phyloP scores from a whole-genome alignment of 2,888 invertebrate genomes.

The Aleiodes testaceus region DNA sequence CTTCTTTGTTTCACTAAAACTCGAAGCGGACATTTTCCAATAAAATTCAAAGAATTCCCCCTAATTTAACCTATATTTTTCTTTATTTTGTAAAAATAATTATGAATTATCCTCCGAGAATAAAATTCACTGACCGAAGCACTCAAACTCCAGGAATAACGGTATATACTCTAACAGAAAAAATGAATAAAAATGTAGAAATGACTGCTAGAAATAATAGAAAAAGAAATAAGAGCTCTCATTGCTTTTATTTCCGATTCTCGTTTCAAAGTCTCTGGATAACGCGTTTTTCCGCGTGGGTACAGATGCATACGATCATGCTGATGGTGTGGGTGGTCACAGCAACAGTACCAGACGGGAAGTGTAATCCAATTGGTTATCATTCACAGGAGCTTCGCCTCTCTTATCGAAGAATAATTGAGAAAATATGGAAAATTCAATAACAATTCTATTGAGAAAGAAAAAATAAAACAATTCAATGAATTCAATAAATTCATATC shows the following conservation, averaged over 20 bases:
- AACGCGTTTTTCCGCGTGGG: neutral
- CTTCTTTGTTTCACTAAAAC: too few species aligned
- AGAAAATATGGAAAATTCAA: too few species aligned
- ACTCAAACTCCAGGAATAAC: conserved; percentile 26
- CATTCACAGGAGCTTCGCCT: conserved; percentile 44
- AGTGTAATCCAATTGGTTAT: conserved; percentile 44
- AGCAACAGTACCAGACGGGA: conserved; percentile 44
- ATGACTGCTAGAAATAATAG: conserved; percentile 27
- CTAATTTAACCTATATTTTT: too few species aligned
- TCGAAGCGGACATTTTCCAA: too few species aligned
- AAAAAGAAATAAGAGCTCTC: neutral
- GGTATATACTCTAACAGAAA: conserved; percentile 1
- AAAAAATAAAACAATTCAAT: too few species aligned
- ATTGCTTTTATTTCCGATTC: neutral
- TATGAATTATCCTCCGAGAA: conserved; percentile 13
- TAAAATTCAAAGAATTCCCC: too few species aligned
- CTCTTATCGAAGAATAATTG: too few species aligned
- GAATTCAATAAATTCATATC: conserved; percentile 2
- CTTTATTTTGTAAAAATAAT: too few species aligned
- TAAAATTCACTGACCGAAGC: conserved; percentile 25
- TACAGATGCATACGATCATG: conserved; percentile 12
- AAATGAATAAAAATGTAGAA: neutral
- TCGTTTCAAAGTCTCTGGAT: neutral
- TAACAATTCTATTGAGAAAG: too few species aligned
- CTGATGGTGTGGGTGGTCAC: conserved; percentile 17